Base-by-base conservation (phyloP, 2,113 vertebrate species). In the Cervus canadensis region DNA sequence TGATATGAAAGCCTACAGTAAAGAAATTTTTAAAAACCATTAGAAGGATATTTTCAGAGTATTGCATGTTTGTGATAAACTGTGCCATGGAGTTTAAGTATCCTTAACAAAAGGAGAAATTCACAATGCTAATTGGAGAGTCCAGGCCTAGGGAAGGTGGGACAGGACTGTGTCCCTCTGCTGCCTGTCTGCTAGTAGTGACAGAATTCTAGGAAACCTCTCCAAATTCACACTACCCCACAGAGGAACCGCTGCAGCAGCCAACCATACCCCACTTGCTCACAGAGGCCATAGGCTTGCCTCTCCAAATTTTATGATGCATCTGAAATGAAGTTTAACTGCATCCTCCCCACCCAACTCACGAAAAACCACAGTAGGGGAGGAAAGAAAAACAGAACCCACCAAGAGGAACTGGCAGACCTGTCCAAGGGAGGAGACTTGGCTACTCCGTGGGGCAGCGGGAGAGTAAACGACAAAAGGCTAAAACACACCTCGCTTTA, bases 401-500 rank as follows among this genome's bases (percentile, higher is more conserved):
- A 96, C 78, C 56, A 45, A 87, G 94, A 94, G 96, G 45, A 97
- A 45, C 52, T 21, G 71, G 91, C 91, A 93, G 96, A 97, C 74
- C 89, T 93, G 94, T 93, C 88, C 8, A 6, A 64, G 2, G 88
- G 93, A 87, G 95, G 79, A 87, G 97, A 96, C 91, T 91, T 97
- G 97, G 96, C 90, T n/a, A 87, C 89, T 89, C 67, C 94, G 36
- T 71, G 95, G 92, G 96, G 87, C 30, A 30, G 96, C 67, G 2
- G 52, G 87, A 83, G 87, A 96, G 40, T 96, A 87, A 98, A 97
- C 67, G 93, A 98, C 86, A 85, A 97, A 98, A 96, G 96, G 98
- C 93, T 96, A 98, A 98, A 98, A 88, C 98, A 98, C 97, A 96
- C 97, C 95, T 98, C 85, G 0, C 88, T 96, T 94, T 98, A 98